Evolutionary conservation across 2,113 vertebrate species (phyloP), one percentile per base, ranked within the genome.

Genomic region (Myotis davidii): DNA sequence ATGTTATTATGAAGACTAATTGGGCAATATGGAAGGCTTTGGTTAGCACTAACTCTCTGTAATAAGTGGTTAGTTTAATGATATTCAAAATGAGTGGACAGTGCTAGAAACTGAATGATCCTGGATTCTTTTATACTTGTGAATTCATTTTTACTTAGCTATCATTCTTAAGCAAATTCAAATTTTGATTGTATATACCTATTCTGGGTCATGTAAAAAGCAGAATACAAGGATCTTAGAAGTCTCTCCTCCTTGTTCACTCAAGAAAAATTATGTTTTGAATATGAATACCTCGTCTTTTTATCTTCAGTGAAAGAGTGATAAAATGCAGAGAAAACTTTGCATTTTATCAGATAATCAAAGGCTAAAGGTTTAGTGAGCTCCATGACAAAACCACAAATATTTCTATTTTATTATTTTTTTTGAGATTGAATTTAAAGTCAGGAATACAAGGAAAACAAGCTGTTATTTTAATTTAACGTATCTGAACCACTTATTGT

Each of bases 61-160:
- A 97, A 84, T 97, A 97, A 97, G 95, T 91, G 81, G 74, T 82
- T 42, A 48, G 78, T 91, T 98, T 98, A 97, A 96, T 96, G 98
- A 96, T 97, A 98, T 98, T 98, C 96, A 92, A 94, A 94, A 94
- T 89, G 96, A 97, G 83, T n/a, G 91, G 10, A 69, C 10, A 85
- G 50, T 95, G 82, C 91, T 94, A 94, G 94, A 90, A 94, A 97
- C 88, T 91, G 94, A 95, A 95, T 65, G 82, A 97, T 95, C 88
- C 87, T 96, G 94, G 93, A 93, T 95, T 97, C 90, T 91, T 93
- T 97, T 85, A 84, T 87, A 96, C 86, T 32, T 27, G 29, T 97
- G 97, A 96, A 97, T 91, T 89, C 77, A 94, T 64, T 91, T 97
- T 98, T 97, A 94, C 73, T 97, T 90, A 77, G 90, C 29, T 96